phyloP scores from a whole-genome alignment of 2,113 vertebrate genomes.

The Pundamilia nyererei region DNA sequence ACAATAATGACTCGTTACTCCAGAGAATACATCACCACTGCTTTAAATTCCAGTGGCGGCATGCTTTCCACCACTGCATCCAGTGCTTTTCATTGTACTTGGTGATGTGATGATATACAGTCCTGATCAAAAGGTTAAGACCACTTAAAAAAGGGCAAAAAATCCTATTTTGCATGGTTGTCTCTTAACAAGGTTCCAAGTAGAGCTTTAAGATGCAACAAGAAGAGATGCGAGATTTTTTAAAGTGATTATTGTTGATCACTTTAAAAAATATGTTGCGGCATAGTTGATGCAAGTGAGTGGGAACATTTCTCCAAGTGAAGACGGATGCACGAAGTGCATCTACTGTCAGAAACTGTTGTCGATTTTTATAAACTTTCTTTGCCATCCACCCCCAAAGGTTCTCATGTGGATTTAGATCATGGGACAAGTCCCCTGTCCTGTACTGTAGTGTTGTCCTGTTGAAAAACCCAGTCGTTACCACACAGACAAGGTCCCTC shows the following conservation, averaged over 20 bases:
- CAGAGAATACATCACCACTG: not conserved
- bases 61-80: not conserved
- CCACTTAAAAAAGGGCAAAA: rapidly evolving
- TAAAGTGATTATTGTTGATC: not conserved
- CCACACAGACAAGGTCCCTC: not conserved
- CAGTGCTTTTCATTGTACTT: not conserved
- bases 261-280: not conserved
- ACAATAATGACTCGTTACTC: rapidly evolving
- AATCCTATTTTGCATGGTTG: not conserved
- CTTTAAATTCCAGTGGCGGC: not conserved
- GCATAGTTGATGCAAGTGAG: rapidly evolving
- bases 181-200: not conserved
- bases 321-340: rapidly evolving
- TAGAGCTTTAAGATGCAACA: not conserved
- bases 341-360: rapidly evolving
- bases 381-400: not conserved
- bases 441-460: not conserved
- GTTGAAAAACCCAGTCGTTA: not conserved
- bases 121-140: not conserved
- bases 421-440: rapidly evolving
- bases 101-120: not conserved
- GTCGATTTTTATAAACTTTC: not conserved
- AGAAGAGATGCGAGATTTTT: rapidly evolving
- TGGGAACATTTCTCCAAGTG: not conserved
- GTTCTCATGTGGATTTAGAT: not conserved